Conservation (phyloP, 2,888 invertebrate species). For the Dendrolimus houi region DNA sequence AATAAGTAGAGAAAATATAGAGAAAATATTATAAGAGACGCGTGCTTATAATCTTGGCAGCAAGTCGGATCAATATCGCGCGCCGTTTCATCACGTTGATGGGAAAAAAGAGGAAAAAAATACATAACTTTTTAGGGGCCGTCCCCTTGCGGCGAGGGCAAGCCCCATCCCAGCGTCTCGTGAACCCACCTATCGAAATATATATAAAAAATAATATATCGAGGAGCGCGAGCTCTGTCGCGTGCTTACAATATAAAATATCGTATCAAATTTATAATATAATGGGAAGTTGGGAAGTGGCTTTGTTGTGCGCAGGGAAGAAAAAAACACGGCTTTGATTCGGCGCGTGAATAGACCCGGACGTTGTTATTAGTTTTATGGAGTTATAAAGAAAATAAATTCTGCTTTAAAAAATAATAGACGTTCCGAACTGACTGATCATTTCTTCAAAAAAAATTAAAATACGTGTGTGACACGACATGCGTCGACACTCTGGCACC, state of each 20-base stretch:
- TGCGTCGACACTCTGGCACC: too few relatives aligned
- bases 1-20: neutral
- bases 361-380: slow-evolving; percentile 39
- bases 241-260: slow-evolving; percentile 68
- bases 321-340: slow-evolving; percentile 44
- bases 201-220: slow-evolving; percentile 54
- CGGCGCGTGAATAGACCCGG: slow-evolving; percentile 29
- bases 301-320: slow-evolving; percentile 52
- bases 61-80: slow-evolving; percentile 62
- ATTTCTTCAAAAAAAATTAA: too few relatives aligned
- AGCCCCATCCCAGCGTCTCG: slow-evolving; percentile 19
- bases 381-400: slow-evolving; percentile 14
- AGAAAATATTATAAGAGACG: slow-evolving; percentile 4
- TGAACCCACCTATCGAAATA: slow-evolving; percentile 37
- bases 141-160: slow-evolving; percentile 31
- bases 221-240: slow-evolving; percentile 45
- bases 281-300: slow-evolving; percentile 38
- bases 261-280: slow-evolving; percentile 70
- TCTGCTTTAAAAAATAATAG: too few relatives aligned
- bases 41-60: slow-evolving; percentile 5
- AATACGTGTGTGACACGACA: too few relatives aligned
- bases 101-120: slow-evolving; percentile 73
- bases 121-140: slow-evolving; percentile 75
- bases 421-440: too few relatives aligned
- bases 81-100: slow-evolving; percentile 71